Base-by-base conservation (phyloP, 2,888 invertebrate genomes). In the Bruchidius siliquastri region DNA sequence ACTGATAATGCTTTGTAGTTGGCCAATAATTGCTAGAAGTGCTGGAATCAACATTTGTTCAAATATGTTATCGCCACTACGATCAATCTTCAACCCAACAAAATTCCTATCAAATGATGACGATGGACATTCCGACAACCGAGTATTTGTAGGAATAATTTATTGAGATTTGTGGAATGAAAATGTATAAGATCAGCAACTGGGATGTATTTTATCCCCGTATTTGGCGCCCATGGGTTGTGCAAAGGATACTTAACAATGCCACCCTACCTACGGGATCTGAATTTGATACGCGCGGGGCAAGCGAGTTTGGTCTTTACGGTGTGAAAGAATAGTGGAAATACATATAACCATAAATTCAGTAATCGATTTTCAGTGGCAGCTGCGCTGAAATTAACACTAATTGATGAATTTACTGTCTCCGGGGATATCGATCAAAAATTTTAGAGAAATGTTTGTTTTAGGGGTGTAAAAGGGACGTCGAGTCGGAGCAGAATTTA, bases 281-380 rank as follows among this genome's bases (percentile, higher is more conserved):
- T 67, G 71, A 75, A 76, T 72, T 76, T 74, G 74, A 74, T 72
- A 74, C 75, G 73, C 71, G 71, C 68, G 76, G 18, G 21, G 72
- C 72, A 74, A 71, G 77, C 79, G 78, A 80, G 74, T 76, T 77
- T 79, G 30, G 73, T 72, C 80, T 77, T 73, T 79, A 79, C 77
- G 74, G 76, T 73, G 72, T 76, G 68, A 72, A 70, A 74, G 74
- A 73, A 73, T 70, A 68, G 22, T 68, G 68, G 68, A 68, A 21
- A 22, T 68, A 68, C 10, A 68, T 68, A 68, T 68, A 68, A 21
- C 68, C 22, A 68, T 68, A 21, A 21, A 68, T 68, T 21, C 22
- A 20, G 26, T 49, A 69, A 67, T 10, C 72, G 20, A 72, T 20
- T 78, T 75, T 75, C 21, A 71, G 26, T 67, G 71, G 77, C 79